Evolutionary conservation across 2,888 invertebrate species (phyloP), one percentile per base, ranked within the genome.

Genomic region (Tridacna crocea): DNA sequence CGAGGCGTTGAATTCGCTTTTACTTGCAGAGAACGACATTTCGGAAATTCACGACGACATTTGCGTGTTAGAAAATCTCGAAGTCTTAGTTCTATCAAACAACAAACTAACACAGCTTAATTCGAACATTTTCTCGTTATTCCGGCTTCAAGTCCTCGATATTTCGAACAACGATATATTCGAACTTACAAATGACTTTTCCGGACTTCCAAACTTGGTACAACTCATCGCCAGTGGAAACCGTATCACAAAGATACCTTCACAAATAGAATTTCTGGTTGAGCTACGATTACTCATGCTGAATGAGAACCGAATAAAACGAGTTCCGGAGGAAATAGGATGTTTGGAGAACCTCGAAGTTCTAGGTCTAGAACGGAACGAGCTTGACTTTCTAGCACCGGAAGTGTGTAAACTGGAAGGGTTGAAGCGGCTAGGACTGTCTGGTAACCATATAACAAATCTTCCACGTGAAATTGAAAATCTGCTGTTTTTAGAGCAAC

Each of bases 381-480:
- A 89, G 10, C 76, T 94, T 46, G 90, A 91, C 22, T 92, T 90
- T 77, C 80, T 94, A 10, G 89, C 89, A 60, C 91, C 92, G 12
- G 91, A 90, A 76, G 84, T 93, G 11, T 93, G 93, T 75, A 87
- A 87, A 73, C 86, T 93, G 27, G 91, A 93, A 72, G 87, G 88
- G 19, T 81, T 94, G 27, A 81, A 83, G 58, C 87, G 90, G 55
- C 90, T 94, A 1, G 90, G 90, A 24, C 78, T 94, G 58, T 89
- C 92, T 10, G 93, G 93, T n/a, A 94, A 94, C 82, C 89, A 88
- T 66, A 89, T 94, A 60, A 91, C 91, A 61, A 92, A 91, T 79
- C 83, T 94, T 63, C 93, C 94, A 22, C 85, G 91, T 19, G 91
- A 92, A 60, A 86, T 93, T 11, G 92, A 93, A 76, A 91, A 93